A percentile compares a stretch with the other conserved stretches of the same genome.
Conservation (phyloP, 2,888 invertebrate genomes). For the Stenurella melanura region DNA sequence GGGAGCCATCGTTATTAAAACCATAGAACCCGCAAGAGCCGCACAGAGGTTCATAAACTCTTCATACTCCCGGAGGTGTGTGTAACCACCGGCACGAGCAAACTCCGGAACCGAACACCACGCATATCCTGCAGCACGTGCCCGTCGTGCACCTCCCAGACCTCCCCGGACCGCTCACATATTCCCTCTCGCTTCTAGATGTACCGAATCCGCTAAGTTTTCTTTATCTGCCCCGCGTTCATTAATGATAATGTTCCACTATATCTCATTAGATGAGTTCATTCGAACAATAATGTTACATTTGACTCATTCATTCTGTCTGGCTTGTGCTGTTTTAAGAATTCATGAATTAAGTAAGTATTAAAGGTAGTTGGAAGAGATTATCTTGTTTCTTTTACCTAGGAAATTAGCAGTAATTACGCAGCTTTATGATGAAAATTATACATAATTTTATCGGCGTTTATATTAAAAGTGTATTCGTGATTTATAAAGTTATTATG, state of each 20-base stretch:
- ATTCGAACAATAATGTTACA: slow-evolving; percentile 57
- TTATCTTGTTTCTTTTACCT: slow-evolving; percentile 49
- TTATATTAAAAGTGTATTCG: neutral
- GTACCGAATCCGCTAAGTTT: slow-evolving; percentile 31
- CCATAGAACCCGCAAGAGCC: slow-evolving; percentile 55
- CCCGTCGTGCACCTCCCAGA: slow-evolving; percentile 54
- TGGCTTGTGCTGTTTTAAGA: slow-evolving; percentile 51
- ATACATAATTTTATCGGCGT: slow-evolving; percentile 12
- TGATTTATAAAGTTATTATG: neutral
- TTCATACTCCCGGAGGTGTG: slow-evolving; percentile 71
- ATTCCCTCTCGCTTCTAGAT: slow-evolving; percentile 45
- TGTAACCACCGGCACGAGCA: slow-evolving; percentile 73
- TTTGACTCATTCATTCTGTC: slow-evolving; percentile 60
- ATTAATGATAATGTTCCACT: slow-evolving; percentile 55
- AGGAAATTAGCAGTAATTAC: slow-evolving; percentile 38
- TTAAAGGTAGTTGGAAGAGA: slow-evolving; percentile 41
- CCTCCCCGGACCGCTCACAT: slow-evolving; percentile 30
- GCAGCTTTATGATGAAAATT: slow-evolving; percentile 11
- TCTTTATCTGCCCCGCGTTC: slow-evolving; percentile 45
- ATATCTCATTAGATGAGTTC: slow-evolving; percentile 58
- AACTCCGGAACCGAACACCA: slow-evolving; percentile 72
- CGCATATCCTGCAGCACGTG: slow-evolving; percentile 74
- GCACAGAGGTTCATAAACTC: slow-evolving; percentile 71
- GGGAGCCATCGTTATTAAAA: slow-evolving; percentile 61
- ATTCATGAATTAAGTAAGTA: slow-evolving; percentile 55